These are phyloP conservation scores for Lathamus discolor DNA, from an alignment of 2,113 vertebrate genomes.

Conservation along the genomic window DNA sequence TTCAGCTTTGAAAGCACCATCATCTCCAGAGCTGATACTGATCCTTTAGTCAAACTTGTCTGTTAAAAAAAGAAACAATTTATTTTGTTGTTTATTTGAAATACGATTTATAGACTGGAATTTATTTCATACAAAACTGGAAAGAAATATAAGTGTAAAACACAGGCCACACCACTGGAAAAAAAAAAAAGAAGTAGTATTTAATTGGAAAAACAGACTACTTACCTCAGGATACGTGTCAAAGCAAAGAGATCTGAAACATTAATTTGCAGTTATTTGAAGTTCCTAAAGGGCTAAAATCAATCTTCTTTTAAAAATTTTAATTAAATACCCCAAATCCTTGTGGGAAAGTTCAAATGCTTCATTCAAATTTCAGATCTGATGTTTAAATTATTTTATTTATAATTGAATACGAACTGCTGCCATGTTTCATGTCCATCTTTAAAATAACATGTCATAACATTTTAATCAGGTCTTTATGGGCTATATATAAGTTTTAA, in stretches of 20 bases:
- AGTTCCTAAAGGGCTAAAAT: not conserved
- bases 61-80: constrained; percentile 1
- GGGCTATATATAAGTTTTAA: not conserved
- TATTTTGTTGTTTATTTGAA: constrained; percentile 13
- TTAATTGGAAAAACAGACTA: not conserved
- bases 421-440: not conserved
- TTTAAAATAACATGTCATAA: not conserved
- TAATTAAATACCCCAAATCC: not conserved
- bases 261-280: not conserved
- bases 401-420: not conserved
- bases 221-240: not conserved
- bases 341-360: not conserved
- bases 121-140: not conserved
- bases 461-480: not conserved
- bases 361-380: not conserved
- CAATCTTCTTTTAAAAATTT: not conserved
- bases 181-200: not conserved
- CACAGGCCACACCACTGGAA: not conserved
- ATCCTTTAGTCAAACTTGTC: constrained; percentile 16
- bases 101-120: not conserved
- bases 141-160: not conserved
- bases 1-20: constrained; percentile 40
- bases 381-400: not conserved
- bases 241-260: not conserved
- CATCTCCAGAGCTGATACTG: constrained; percentile 53